phyloP scores from a whole-genome alignment of 1,140 invertebrate species.

The Trichomalopsis sarcophagae region DNA sequence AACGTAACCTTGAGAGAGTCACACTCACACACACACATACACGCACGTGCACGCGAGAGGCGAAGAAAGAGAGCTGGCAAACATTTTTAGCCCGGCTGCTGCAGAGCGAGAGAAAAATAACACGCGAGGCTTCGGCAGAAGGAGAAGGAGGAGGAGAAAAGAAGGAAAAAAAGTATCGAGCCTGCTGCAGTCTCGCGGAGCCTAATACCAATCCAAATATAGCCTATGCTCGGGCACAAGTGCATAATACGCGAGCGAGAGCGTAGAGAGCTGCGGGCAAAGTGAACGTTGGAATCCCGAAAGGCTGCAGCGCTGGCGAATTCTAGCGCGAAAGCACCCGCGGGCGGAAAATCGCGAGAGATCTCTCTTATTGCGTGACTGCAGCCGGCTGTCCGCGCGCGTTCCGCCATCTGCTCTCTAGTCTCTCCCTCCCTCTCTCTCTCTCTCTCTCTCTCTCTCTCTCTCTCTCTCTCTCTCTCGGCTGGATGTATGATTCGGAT shows the following conservation, averaged over 20 bases:
- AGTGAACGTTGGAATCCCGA: background rate
- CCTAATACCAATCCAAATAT: slow-evolving; percentile 29
- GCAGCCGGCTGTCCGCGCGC: background rate
- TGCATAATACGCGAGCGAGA: background rate
- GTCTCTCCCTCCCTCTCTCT: background rate
- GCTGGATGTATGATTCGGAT: background rate
- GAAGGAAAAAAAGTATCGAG: background rate
- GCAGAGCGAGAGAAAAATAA: slow-evolving; percentile 27
- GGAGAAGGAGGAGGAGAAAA: background rate
- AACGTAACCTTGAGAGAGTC: slow-evolving; percentile 60
- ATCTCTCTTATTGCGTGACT: slow-evolving; percentile 3
- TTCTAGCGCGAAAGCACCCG: background rate
- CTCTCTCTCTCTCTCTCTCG: too few species aligned
- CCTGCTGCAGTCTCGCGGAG: background rate
- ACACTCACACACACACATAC: slow-evolving; percentile 43
- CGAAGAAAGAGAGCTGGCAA: slow-evolving; percentile 20
- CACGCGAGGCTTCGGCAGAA: background rate
- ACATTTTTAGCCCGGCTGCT: slow-evolving; percentile 42
- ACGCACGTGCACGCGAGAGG: background rate
- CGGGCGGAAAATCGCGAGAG: background rate
- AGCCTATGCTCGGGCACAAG: background rate
- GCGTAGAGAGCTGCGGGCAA: background rate
- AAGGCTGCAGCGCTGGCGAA: background rate
- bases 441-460: background rate
- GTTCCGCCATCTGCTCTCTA: background rate